A percentile compares a stretch with the other conserved stretches of the same genome.
phyloP scores from a whole-genome alignment of 2,797 vertebrate species.

The Fundulus diaphanus region DNA sequence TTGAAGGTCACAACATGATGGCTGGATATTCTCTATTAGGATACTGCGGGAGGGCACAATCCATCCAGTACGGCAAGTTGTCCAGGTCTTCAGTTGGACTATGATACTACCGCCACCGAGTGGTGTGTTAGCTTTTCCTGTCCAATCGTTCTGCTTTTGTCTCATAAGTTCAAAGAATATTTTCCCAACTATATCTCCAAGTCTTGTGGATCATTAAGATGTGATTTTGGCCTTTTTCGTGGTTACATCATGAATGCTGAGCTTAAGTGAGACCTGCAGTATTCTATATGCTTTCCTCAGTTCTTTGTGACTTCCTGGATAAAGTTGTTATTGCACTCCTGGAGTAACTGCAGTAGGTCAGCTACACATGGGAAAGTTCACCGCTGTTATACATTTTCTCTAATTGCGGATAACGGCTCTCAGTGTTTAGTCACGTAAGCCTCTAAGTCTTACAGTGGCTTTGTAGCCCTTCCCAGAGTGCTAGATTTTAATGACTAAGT shows the following conservation, averaged over 20 bases:
- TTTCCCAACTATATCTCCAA: too few species aligned
- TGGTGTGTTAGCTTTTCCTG: neutral
- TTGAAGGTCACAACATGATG: too few species aligned
- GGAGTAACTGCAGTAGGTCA: neutral
- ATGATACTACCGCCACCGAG: too few species aligned
- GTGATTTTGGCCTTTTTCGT: neutral
- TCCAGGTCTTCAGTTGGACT: too few species aligned
- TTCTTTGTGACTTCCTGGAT: neutral
- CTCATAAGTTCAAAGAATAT: neutral
- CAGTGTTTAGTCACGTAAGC: neutral
- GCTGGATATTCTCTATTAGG: too few species aligned
- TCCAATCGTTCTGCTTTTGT: neutral
- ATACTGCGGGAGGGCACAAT: too few species aligned
- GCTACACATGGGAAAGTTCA: neutral
- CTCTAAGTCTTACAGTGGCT: neutral
- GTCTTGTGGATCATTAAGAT: too few species aligned
- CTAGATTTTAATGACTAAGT: too few species aligned
- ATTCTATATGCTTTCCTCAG: neutral
- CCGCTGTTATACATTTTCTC: neutral
- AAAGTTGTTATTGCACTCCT: neutral
- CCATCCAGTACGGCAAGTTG: too few species aligned
- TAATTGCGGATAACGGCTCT: neutral
- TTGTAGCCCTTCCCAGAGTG: too few species aligned
- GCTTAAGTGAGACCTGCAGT: too few species aligned
- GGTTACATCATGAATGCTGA: neutral